Evolutionary conservation across 2,113 vertebrate genomes (phyloP).

Genomic region (Tretioscincus oriximinensis): DNA sequence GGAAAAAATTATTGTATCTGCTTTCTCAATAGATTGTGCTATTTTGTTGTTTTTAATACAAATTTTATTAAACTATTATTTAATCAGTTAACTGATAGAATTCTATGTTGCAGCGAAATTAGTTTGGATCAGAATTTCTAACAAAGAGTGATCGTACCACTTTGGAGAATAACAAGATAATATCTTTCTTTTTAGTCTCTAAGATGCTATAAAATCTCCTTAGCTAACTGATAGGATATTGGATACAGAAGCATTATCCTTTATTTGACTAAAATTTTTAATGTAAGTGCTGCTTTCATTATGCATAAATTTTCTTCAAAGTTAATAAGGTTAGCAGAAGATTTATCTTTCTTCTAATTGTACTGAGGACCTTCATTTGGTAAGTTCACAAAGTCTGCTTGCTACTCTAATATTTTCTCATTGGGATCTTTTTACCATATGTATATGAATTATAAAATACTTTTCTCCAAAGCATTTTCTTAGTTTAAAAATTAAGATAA

Average conservation of each 20-base stretch:
- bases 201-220: too few relatives aligned
- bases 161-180: too few relatives aligned
- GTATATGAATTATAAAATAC: constrained; percentile 17
- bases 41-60: not conserved
- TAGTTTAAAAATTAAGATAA: not conserved
- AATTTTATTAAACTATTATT: not conserved
- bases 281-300: not conserved
- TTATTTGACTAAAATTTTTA: not conserved
- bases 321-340: not conserved
- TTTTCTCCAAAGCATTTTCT: constrained; percentile 12
- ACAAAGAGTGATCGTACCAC: too few relatives aligned
- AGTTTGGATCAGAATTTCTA: too few relatives aligned
- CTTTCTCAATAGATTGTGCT: too few relatives aligned
- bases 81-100: too few relatives aligned
- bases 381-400: not conserved
- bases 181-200: too few relatives aligned
- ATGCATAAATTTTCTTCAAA: not conserved
- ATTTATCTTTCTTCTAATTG: not conserved
- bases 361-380: not conserved
- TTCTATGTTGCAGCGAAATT: too few relatives aligned
- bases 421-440: constrained; percentile 29
- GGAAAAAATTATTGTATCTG: too few relatives aligned
- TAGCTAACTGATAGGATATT: too few relatives aligned
- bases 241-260: not conserved
- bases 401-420: constrained; percentile 45